A percentile compares a stretch with the other conserved stretches of the same genome.
phyloP scores from a whole-genome alignment of 2,888 invertebrate genomes.

The Omphaloscelis lunosa region DNA sequence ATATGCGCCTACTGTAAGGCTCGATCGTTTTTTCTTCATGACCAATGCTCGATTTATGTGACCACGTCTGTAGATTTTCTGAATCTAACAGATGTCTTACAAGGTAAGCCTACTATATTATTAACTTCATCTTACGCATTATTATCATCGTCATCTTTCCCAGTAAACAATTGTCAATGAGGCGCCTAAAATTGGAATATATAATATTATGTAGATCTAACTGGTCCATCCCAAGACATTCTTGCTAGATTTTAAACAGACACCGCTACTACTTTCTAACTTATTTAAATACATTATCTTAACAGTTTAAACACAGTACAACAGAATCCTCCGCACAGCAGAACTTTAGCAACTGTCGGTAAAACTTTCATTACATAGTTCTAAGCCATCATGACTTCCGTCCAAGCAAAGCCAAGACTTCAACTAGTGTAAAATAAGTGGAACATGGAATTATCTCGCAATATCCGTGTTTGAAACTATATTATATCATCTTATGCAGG shows the following conservation, averaged over 20 bases:
- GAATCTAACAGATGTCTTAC: background rate
- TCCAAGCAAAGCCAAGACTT: constrained; percentile 60
- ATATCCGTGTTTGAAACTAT: constrained; percentile 82
- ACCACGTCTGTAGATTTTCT: background rate
- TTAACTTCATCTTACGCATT: background rate
- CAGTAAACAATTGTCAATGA: too few relatives aligned
- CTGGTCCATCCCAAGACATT: too few relatives aligned
- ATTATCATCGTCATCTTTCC: background rate
- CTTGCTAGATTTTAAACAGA: background rate
- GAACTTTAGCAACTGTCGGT: constrained; percentile 42
- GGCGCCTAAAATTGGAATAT: background rate
- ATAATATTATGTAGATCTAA: background rate
- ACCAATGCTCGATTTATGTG: background rate
- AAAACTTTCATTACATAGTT: constrained; percentile 60
- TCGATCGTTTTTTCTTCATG: too few relatives aligned
- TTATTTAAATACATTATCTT: constrained; percentile 24
- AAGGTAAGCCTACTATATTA: background rate
- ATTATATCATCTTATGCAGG: constrained; percentile 82
- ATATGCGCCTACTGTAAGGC: too few relatives aligned
- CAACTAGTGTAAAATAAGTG: constrained; percentile 78
- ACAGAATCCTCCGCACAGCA: constrained; percentile 18
- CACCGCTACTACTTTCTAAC: constrained; percentile 20
- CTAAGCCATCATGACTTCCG: constrained; percentile 66
- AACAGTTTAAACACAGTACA: constrained; percentile 34
- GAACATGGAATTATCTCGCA: constrained; percentile 82